A percentile compares a stretch with the other conserved stretches of the same genome.
Conservation (phyloP, 2,888 invertebrate genomes). For the Andricus curvator region DNA sequence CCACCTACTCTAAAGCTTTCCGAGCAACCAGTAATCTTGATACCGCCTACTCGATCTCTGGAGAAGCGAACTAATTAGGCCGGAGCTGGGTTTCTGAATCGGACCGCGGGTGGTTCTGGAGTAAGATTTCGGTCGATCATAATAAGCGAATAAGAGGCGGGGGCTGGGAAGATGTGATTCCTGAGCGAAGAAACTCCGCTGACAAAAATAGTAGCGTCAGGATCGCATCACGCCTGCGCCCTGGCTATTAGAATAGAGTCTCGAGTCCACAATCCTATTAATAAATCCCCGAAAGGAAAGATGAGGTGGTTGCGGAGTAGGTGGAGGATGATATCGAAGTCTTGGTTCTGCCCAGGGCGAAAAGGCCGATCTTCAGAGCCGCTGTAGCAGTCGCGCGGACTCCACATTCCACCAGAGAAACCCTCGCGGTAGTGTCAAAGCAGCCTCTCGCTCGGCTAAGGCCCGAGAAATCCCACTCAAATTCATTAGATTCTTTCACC, state of each 20-base stretch:
- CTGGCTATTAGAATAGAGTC: slow-evolving; percentile 55
- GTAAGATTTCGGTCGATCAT: slow-evolving; percentile 32
- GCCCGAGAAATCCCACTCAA: slow-evolving; percentile 60
- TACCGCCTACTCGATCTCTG: slow-evolving; percentile 34
- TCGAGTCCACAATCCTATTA: slow-evolving; percentile 57
- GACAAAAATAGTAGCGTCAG: slow-evolving; percentile 56
- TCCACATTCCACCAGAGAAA: slow-evolving; percentile 83
- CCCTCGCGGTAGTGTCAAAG: slow-evolving; percentile 62
- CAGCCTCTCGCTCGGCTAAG: slow-evolving; percentile 63
- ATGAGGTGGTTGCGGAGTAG: slow-evolving; percentile 58
- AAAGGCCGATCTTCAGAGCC: slow-evolving; percentile 80
- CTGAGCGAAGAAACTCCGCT: slow-evolving; percentile 51
- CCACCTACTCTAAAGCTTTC: not conserved
- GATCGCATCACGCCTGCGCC: slow-evolving; percentile 57
- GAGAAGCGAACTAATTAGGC: slow-evolving; percentile 50
- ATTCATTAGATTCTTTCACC: slow-evolving; percentile 53
- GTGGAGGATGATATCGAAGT: slow-evolving; percentile 59
- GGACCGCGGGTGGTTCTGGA: slow-evolving; percentile 13
- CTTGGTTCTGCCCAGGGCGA: slow-evolving; percentile 69
- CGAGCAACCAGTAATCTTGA: not conserved
- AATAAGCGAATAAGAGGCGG: slow-evolving; percentile 35
- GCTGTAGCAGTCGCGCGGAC: slow-evolving; percentile 86
- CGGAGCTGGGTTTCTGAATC: slow-evolving; percentile 40
- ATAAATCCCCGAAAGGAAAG: slow-evolving; percentile 60
- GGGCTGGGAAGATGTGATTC: slow-evolving; percentile 46